phyloP scores from a whole-genome alignment of 2,113 vertebrate species.

The Sapayoa aenigma region DNA sequence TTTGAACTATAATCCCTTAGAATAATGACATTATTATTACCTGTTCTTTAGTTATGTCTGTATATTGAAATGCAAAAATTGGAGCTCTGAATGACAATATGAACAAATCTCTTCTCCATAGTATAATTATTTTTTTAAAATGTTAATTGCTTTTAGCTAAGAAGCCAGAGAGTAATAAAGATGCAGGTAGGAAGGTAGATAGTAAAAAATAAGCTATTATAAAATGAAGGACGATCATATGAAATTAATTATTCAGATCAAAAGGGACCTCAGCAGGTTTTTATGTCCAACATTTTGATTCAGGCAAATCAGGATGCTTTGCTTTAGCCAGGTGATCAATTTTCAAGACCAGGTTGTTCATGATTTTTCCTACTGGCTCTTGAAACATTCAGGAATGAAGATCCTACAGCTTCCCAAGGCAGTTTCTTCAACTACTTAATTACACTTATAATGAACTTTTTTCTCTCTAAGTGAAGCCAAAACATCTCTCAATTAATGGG shows the following conservation, averaged over 20 bases:
- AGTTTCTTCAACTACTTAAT: not conserved
- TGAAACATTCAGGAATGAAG: not conserved
- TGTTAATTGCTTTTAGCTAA: not conserved
- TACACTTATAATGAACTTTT: not conserved
- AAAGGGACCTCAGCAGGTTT: not conserved
- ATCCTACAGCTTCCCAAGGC: not conserved
- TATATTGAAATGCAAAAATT: not conserved
- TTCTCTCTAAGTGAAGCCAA: not conserved
- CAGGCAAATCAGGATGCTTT: not conserved
- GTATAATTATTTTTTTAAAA: not conserved
- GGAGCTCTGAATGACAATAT: not conserved
- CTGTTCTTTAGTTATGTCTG: not conserved
- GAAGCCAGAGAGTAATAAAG: not conserved
- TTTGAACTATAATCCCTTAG: not conserved
- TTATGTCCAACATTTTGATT: not conserved
- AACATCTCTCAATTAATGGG: not conserved
- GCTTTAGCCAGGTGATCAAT: not conserved
- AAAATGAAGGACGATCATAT: not conserved
- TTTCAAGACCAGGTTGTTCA: not conserved
- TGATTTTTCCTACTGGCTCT: not conserved
- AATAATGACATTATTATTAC: not conserved
- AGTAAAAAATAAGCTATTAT: not conserved
- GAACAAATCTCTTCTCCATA: not conserved
- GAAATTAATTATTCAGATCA: not conserved
- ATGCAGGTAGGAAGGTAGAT: not conserved